Percentiles rank a stretch among this genome's conserved stretches.
Conservation (phyloP, 2,797 vertebrate species). For the Ammospiza maritima region DNA sequence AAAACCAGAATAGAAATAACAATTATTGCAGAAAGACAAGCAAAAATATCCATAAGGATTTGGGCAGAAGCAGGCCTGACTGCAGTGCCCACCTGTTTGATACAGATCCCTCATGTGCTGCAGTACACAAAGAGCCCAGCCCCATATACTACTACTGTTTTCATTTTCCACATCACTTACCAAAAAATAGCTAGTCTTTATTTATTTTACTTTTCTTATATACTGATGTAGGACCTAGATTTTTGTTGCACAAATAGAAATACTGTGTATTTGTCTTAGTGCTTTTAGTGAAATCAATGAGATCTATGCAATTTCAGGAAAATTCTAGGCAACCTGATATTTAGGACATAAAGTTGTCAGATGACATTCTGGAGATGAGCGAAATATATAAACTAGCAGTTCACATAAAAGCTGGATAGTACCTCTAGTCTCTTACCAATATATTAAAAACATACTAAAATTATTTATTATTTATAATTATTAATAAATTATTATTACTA, state of each 20-base stretch:
- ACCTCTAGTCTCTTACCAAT: background rate
- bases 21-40: background rate
- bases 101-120: fast-evolving
- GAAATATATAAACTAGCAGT: background rate
- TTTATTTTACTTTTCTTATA: background rate
- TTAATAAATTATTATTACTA: background rate
- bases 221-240: background rate
- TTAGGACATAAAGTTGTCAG: background rate
- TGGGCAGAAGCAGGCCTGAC: background rate
- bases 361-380: background rate
- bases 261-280: background rate
- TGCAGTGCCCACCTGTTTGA: background rate
- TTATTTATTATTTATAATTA: background rate
- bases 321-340: background rate
- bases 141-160: background rate
- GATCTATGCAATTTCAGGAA: background rate
- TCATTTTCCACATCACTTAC: background rate
- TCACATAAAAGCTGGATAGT: background rate
- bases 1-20: background rate
- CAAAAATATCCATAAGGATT: background rate
- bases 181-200: background rate
- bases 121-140: background rate
- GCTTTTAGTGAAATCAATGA: background rate
- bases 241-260: background rate
- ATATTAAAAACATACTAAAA: background rate